phyloP scores from a whole-genome alignment of 2,797 vertebrate genomes.

The Psittacula echo region DNA sequence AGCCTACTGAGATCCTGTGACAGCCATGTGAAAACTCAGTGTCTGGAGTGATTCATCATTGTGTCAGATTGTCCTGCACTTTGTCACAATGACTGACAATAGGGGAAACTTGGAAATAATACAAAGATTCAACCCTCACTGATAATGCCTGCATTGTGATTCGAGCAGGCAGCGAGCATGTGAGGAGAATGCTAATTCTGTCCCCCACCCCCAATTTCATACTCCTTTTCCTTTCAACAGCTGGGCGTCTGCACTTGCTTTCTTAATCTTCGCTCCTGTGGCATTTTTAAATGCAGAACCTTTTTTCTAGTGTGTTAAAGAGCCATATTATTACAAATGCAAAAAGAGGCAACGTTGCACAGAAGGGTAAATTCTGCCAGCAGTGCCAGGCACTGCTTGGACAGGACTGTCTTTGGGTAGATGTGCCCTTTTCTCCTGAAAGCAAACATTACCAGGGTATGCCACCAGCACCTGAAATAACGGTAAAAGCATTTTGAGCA shows the following conservation, averaged over 20 bases:
- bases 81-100: conserved; percentile 91
- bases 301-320: background rate
- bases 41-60: conserved; percentile 97
- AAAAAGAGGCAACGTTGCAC: background rate
- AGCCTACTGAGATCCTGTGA: conserved; percentile 86
- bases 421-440: background rate
- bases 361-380: background rate
- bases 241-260: conserved; percentile 25
- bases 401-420: background rate
- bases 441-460: background rate
- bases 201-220: conserved; percentile 52
- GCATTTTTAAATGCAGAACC: conserved; percentile 23
- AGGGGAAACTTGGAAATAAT: conserved; percentile 85
- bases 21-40: conserved; percentile 89
- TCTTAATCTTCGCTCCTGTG: conserved; percentile 41
- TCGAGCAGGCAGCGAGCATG: conserved; percentile 74
- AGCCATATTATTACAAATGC: background rate
- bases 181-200: conserved; percentile 75
- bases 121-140: conserved; percentile 83
- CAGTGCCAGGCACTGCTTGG: fast-evolving
- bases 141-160: conserved; percentile 88
- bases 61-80: conserved; percentile 92
- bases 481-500: background rate
- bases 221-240: conserved; percentile 64
- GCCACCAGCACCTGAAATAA: background rate